Evolutionary conservation across 2,113 vertebrate genomes (phyloP).

Genomic region (Sinocyclocheilus anophthalmus): DNA sequence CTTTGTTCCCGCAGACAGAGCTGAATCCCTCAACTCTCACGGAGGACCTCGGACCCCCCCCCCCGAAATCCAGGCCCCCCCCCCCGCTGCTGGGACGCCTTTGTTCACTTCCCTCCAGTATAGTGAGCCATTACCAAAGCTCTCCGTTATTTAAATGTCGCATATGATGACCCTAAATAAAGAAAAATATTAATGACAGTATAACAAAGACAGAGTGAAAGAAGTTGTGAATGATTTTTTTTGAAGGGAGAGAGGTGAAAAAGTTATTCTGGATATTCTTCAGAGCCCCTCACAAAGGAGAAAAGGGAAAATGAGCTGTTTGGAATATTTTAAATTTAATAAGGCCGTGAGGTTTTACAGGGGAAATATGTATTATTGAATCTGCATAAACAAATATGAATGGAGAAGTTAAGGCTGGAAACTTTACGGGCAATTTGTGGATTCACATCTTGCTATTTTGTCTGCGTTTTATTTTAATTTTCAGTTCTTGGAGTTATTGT

Average conservation of each 20-base stretch:
- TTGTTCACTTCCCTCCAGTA: slow-evolving; percentile 56
- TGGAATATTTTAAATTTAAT: slow-evolving; percentile 43
- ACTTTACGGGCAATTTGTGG: background rate
- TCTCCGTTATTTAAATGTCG: slow-evolving; percentile 49
- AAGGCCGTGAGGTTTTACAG: slow-evolving; percentile 13
- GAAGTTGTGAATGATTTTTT: slow-evolving; percentile 42
- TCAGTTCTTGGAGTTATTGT: background rate
- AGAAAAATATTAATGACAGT: slow-evolving; percentile 46
- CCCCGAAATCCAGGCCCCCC: slow-evolving; percentile 45
- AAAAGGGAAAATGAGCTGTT: slow-evolving; percentile 15
- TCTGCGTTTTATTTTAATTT: background rate
- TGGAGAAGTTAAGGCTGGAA: background rate
- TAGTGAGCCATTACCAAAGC: slow-evolving; percentile 42
- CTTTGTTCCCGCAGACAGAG: slow-evolving; percentile 64
- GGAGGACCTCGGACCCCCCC: slow-evolving; percentile 2
- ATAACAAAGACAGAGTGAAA: slow-evolving; percentile 2
- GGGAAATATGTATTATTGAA: slow-evolving; percentile 23
- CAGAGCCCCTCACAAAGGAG: background rate
- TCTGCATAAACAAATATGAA: slow-evolving; percentile 37
- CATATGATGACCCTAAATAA: slow-evolving; percentile 53
- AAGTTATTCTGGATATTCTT: slow-evolving; percentile 18
- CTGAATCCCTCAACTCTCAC: slow-evolving; percentile 51
- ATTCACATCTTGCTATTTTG: background rate
- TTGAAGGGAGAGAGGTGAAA: slow-evolving; percentile 38
- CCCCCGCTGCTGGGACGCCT: slow-evolving; percentile 53